Conservation (phyloP, 2,888 invertebrate genomes). For the Rhyacophila evoluta region DNA sequence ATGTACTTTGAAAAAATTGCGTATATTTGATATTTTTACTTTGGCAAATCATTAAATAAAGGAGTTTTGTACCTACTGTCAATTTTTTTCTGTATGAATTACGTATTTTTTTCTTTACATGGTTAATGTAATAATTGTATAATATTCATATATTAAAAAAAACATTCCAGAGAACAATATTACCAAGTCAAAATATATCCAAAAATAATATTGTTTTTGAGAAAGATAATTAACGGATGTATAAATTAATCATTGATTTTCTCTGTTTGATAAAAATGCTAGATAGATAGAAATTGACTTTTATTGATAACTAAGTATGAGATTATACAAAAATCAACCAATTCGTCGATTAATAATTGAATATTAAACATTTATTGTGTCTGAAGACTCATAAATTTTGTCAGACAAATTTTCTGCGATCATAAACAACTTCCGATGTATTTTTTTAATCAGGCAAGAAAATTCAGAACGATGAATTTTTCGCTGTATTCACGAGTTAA, state of each 20-base stretch:
- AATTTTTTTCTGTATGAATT: too few species aligned
- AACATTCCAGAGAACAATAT: too few species aligned
- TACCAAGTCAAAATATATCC: too few species aligned
- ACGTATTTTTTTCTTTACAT: too few species aligned
- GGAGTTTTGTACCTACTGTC: too few species aligned
- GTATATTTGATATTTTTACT: too few species aligned
- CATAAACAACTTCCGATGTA: background rate
- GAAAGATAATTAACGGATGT: too few species aligned
- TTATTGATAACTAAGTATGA: background rate
- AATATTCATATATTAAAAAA: too few species aligned
- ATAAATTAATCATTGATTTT: background rate
- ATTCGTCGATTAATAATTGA: background rate
- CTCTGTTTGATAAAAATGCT: background rate
- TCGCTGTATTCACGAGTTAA: background rate
- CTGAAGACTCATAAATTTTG: background rate
- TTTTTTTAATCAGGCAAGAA: background rate
- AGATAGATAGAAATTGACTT: background rate
- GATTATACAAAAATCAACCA: background rate
- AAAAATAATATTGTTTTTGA: too few species aligned
- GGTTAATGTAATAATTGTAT: too few species aligned
- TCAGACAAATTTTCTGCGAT: background rate
- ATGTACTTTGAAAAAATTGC: too few species aligned
- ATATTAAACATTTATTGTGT: background rate
- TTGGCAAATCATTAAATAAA: too few species aligned
- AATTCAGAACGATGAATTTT: background rate